Evolutionary conservation across 2,797 vertebrate species (phyloP), one percentile per base, ranked within the genome.

Genomic region (Benthosema pterotum): DNA sequence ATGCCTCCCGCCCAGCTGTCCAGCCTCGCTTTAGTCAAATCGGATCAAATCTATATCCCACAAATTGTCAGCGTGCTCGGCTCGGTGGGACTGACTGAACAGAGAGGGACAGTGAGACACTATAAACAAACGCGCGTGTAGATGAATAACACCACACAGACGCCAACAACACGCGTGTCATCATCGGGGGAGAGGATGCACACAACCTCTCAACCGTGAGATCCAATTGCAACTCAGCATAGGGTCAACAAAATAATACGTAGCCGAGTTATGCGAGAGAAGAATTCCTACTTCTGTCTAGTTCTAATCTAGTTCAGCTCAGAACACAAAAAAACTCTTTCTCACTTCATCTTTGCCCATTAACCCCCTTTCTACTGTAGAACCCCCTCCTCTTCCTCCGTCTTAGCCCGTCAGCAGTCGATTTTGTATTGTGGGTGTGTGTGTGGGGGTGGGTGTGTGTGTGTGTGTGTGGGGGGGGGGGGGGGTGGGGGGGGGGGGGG

Each of bases 101-200:
- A 62, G 53, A 53, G 25, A 50, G 53, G 61, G 73, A 58, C 60
- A 69, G 68, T 12, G 38, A 71, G 68, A 84, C 19, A n/a, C 73
- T 38, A 38, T 11, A 83, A 81, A 83, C 72, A 86, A 84, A 84
- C 47, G 78, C 65, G 64, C 54, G 61, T 56, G 58, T 60, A 65
- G 75, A 80, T 79, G 78, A 85, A 80, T 69, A 74, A 78, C 18
- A 50, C 66, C 32, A 15, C 5, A 8, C 57, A n/a, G 52, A 69
- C 67, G 83, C 84, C 75, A 82, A 78, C 72, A 81, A 60, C 71
- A 61, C 11, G 25, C 15, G 69, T 43, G 72, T 78, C 76, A 78
- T 68, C 5, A 1, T 62, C 59, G 28, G 62, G 66, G 53, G 45
- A n/a, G 22, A 4, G 22, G 22, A 79, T 62, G 75, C 60, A 15